Evolutionary conservation across 37 sponge, comb jelly and placozoan species (phyloP).

Genomic region (Trichoplax adhaerens): DNA sequence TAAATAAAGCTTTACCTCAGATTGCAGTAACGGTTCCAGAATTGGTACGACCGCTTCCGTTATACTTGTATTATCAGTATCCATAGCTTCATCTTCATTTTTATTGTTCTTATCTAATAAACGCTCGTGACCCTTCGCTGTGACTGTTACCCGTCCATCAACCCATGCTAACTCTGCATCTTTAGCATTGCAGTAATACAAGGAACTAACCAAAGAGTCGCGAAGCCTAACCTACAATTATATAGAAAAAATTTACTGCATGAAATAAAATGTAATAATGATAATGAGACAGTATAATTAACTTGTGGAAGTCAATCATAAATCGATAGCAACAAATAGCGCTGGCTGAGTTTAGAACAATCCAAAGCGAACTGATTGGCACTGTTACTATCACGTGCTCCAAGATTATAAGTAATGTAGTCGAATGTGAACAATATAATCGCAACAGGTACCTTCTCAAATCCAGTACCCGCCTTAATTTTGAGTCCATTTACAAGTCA

Average conservation of each 20-base stretch:
- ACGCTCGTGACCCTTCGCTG: conserved; percentile 10
- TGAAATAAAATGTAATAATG: no score
- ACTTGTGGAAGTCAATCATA: no score
- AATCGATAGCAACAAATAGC: no score
- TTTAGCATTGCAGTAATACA: conserved; percentile 67
- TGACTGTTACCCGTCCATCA: conserved; percentile 38
- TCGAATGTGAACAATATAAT: no score
- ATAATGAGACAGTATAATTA: no score
- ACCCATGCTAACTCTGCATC: conserved; percentile 92
- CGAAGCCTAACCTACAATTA: conserved; percentile 66
- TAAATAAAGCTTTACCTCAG: conserved; percentile 9
- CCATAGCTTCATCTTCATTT: conserved; percentile 8
- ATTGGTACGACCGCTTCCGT: conserved; percentile 21
- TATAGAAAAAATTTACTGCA: neutral
- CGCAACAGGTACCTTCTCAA: no score
- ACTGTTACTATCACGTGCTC: no score
- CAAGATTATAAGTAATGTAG: no score
- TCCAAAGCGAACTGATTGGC: no score
- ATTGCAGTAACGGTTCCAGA: conserved; percentile 32
- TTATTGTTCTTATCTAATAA: neutral
- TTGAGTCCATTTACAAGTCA: no score
- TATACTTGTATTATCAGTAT: neutral
- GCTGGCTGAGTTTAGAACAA: no score
- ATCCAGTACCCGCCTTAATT: no score
- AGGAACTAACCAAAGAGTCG: conserved; percentile 74